phyloP scores from a whole-genome alignment of 2,113 vertebrate genomes.

The Cathartes aura region DNA sequence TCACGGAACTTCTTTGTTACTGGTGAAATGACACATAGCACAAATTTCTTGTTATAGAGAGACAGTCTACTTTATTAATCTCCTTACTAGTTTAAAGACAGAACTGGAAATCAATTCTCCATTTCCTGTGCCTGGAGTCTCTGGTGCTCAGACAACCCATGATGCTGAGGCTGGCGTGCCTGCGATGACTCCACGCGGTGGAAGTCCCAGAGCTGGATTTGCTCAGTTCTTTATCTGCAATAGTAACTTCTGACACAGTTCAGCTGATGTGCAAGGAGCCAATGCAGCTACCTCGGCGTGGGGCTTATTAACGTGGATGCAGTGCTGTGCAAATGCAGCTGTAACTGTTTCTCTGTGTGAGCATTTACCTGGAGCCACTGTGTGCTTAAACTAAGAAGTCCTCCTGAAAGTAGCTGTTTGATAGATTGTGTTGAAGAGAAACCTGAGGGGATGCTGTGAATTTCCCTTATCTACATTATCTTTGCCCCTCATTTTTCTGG shows the following conservation, averaged over 20 bases:
- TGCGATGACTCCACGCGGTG: rapidly evolving
- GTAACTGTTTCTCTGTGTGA: background rate
- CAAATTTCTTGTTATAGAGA: background rate
- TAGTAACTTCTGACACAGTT: background rate
- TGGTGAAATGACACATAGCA: background rate
- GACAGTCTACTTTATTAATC: background rate
- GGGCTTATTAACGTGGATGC: background rate
- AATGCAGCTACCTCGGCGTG: rapidly evolving
- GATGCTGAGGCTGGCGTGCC: rapidly evolving
- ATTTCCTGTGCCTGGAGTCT: rapidly evolving
- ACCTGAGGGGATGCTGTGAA: background rate
- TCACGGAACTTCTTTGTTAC: background rate
- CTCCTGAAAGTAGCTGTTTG: background rate
- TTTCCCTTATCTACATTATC: background rate
- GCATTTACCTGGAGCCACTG: background rate
- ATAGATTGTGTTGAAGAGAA: background rate
- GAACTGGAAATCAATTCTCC: background rate
- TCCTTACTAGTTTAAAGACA: background rate
- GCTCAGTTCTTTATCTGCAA: background rate
- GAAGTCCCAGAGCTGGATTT: background rate
- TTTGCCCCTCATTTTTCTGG: background rate
- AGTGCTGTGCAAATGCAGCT: background rate
- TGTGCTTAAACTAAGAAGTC: background rate
- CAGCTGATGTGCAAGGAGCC: background rate
- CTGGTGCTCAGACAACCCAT: background rate